Evolutionary conservation across 2,888 invertebrate species (phyloP).

Genomic region (Pseudanteris insignis): DNA sequence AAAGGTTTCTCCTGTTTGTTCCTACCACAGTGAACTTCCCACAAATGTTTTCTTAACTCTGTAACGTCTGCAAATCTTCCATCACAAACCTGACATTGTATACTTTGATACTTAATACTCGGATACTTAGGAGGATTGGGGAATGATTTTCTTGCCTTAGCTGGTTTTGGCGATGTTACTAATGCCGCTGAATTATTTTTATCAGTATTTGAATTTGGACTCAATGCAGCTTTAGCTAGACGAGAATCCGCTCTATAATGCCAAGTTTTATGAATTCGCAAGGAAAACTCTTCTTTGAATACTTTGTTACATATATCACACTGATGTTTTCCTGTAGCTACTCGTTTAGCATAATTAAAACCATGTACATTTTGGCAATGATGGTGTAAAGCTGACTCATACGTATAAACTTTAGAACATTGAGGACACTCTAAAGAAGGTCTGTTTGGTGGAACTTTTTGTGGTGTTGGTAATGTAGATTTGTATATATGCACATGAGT

Average conservation of each 20-base stretch:
- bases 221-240: conserved; percentile 37
- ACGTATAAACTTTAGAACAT: conserved; percentile 52
- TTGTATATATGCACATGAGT: conserved; percentile 68
- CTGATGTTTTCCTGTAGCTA: conserved; percentile 61
- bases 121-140: conserved; percentile 43
- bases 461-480: background rate
- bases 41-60: conserved; percentile 72
- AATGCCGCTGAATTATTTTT: background rate
- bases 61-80: conserved; percentile 70
- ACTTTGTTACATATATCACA: conserved; percentile 75
- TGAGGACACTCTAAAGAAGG: conserved; percentile 48
- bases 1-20: conserved; percentile 58
- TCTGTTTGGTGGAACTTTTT: conserved; percentile 26
- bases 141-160: conserved; percentile 59
- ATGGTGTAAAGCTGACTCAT: conserved; percentile 50
- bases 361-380: conserved; percentile 57
- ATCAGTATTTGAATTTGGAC: conserved; percentile 2
- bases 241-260: conserved; percentile 70
- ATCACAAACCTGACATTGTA: conserved; percentile 72
- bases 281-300: conserved; percentile 72
- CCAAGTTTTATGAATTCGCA: conserved; percentile 73
- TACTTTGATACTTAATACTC: conserved; percentile 15
- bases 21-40: conserved; percentile 70
- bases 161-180: conserved; percentile 47
- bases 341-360: conserved; percentile 5